Conservation (phyloP, 2,797 vertebrate genomes). For the Sandelia bainsii region DNA sequence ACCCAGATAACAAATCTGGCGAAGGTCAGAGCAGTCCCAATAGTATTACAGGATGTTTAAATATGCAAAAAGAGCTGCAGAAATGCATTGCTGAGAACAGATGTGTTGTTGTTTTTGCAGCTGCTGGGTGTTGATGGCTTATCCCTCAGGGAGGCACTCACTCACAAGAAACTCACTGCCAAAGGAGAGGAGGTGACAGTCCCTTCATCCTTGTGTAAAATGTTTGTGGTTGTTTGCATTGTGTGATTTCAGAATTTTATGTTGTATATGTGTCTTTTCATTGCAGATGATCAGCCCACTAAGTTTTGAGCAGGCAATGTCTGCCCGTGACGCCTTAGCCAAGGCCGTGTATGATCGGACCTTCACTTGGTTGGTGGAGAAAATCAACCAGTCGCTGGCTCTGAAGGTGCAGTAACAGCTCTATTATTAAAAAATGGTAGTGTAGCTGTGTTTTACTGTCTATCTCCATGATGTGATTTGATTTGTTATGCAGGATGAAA, state of each 20-base stretch:
- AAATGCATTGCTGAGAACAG: slow-evolving; percentile 45
- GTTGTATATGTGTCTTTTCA: background rate
- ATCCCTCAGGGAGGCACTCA: slow-evolving; percentile 89
- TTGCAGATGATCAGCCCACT: slow-evolving; percentile 93
- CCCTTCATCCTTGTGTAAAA: background rate
- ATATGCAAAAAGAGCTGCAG: slow-evolving; percentile 26
- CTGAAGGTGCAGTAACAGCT: slow-evolving; percentile 84
- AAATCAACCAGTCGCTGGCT: slow-evolving; percentile 93
- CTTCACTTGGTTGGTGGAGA: slow-evolving; percentile 96
- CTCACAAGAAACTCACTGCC: slow-evolving; percentile 96
- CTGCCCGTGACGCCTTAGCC: slow-evolving; percentile 92
- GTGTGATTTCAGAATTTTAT: background rate
- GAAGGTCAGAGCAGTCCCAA: slow-evolving; percentile 85
- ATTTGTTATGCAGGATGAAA: slow-evolving; percentile 84
- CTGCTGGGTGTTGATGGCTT: slow-evolving; percentile 90
- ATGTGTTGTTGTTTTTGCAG: slow-evolving; percentile 82
- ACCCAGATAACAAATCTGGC: slow-evolving; percentile 89
- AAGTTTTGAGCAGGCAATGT: slow-evolving; percentile 93
- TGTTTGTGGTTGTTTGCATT: background rate
- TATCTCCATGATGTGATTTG: slow-evolving; percentile 16
- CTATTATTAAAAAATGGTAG: background rate
- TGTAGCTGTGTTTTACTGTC: background rate
- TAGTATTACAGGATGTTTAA: slow-evolving; percentile 32
- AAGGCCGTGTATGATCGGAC: slow-evolving; percentile 94
- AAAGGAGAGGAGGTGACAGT: slow-evolving; percentile 95